These are phyloP conservation scores for Nicator chloris DNA, from an alignment of 2,113 vertebrate species.

Conservation along the genomic window DNA sequence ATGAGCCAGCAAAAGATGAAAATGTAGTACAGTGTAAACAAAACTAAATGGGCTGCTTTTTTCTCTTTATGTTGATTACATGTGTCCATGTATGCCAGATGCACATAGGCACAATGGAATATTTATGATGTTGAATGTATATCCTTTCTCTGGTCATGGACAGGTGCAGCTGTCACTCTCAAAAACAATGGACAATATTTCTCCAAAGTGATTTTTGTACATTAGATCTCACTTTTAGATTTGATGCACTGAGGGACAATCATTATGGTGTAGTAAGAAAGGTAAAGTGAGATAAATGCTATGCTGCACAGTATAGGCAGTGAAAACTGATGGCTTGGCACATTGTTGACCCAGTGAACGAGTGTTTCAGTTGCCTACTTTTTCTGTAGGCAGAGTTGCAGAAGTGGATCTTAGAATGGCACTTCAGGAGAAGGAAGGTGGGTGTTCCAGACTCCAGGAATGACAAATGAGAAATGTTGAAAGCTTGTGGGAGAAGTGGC, in stretches of 20 bases:
- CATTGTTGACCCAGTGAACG: neutral
- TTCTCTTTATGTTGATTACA: neutral
- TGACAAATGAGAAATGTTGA: neutral
- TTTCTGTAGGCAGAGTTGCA: slow-evolving; percentile 48
- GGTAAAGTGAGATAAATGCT: neutral
- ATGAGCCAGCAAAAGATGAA: neutral
- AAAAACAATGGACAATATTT: neutral
- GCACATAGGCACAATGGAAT: neutral
- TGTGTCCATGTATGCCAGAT: neutral
- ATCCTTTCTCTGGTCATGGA: neutral
- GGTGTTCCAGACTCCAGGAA: neutral
- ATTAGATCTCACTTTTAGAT: neutral
- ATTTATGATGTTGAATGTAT: neutral
- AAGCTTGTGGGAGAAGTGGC: slow-evolving; percentile 17
- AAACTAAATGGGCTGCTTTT: neutral
- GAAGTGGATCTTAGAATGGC: slow-evolving; percentile 45
- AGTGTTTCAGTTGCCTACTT: slow-evolving; percentile 45
- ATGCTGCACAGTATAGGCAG: neutral
- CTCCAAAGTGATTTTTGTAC: neutral
- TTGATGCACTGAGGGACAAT: neutral
- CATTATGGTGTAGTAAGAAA: neutral
- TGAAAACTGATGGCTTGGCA: neutral
- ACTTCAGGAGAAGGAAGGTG: slow-evolving; percentile 32
- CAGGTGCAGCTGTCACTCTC: neutral
- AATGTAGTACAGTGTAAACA: neutral